Evolutionary conservation across 2,888 invertebrate species (phyloP).

Genomic region (Phlogophora meticulosa): DNA sequence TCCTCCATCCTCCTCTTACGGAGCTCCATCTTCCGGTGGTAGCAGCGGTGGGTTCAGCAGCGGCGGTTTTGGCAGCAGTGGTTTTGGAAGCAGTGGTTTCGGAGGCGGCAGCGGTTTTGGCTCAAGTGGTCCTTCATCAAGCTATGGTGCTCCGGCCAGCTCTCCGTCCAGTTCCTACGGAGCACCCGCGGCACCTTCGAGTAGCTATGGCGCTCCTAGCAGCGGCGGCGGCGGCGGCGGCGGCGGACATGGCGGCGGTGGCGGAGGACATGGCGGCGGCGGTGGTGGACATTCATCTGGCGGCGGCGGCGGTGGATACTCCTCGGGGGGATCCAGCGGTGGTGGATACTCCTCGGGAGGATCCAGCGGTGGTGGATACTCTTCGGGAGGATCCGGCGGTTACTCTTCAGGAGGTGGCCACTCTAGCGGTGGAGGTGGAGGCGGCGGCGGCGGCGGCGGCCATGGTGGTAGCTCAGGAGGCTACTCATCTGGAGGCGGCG

Average conservation of each 20-base stretch:
- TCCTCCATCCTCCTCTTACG: slow-evolving; percentile 78
- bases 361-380: slow-evolving; percentile 57
- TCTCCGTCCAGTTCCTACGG: slow-evolving; percentile 83
- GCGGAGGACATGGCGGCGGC: slow-evolving; percentile 64
- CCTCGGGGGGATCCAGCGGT: slow-evolving; percentile 69
- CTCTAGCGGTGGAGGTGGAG: slow-evolving; percentile 58
- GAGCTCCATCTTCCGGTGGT: slow-evolving; percentile 75
- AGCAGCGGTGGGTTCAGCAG: slow-evolving; percentile 71
- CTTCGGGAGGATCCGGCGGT: slow-evolving; percentile 69
- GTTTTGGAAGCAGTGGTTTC: slow-evolving; percentile 76
- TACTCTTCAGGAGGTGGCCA: slow-evolving; percentile 70
- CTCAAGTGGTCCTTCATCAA: slow-evolving; percentile 74
- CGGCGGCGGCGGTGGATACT: slow-evolving; percentile 72
- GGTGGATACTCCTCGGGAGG: slow-evolving; percentile 68
- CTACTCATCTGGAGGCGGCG: slow-evolving; percentile 42
- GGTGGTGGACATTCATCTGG: slow-evolving; percentile 62
- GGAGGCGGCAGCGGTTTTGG: slow-evolving; percentile 68
- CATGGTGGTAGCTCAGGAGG: slow-evolving; percentile 64
- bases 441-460: slow-evolving; percentile 74
- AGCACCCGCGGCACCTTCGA: slow-evolving; percentile 68
- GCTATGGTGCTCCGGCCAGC: slow-evolving; percentile 85
- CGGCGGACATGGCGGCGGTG: slow-evolving; percentile 66
- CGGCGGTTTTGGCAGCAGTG: slow-evolving; percentile 70
- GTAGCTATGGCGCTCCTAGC: slow-evolving; percentile 76
- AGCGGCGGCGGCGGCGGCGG: slow-evolving; percentile 74